These are phyloP conservation scores for Fissipunctia ypsillon DNA, from an alignment of 2,888 invertebrate species.

Conservation along the genomic window DNA sequence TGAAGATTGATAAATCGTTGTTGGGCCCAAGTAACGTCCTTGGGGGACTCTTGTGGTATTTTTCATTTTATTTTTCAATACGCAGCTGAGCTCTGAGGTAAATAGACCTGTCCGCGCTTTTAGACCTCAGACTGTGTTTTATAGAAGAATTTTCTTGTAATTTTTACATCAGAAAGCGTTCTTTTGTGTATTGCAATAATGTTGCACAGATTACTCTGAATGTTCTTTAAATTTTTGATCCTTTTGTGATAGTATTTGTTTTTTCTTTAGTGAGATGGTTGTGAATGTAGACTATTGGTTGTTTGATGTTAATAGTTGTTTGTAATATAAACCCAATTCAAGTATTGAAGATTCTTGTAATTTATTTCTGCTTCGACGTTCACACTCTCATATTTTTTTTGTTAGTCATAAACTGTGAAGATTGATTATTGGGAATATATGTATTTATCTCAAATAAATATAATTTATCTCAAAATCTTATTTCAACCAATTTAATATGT, in stretches of 20 bases:
- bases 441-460: too few relatives aligned
- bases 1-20: conserved; percentile 66
- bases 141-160: conserved; percentile 27
- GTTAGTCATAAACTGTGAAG: not conserved
- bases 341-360: conserved; percentile 3
- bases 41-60: conserved; percentile 49
- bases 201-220: conserved; percentile 6
- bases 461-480: not conserved
- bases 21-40: conserved; percentile 42
- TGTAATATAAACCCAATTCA: not conserved
- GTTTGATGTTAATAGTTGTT: conserved; percentile 5
- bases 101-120: conserved; percentile 56
- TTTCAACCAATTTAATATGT: too few relatives aligned
- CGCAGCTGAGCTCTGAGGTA: conserved; percentile 52
- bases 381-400: not conserved
- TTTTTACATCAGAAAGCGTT: conserved; percentile 34
- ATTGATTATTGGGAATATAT: not conserved
- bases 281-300: not conserved
- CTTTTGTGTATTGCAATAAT: conserved; percentile 24
- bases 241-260: conserved; percentile 19
- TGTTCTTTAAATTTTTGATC: not conserved
- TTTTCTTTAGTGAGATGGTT: conserved; percentile 7
- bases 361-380: not conserved
- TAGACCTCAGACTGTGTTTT: conserved; percentile 27
- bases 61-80: conserved; percentile 63